Conservation (phyloP, 1,140 invertebrate species). For the Scaptodrosophila lebanonensis region DNA sequence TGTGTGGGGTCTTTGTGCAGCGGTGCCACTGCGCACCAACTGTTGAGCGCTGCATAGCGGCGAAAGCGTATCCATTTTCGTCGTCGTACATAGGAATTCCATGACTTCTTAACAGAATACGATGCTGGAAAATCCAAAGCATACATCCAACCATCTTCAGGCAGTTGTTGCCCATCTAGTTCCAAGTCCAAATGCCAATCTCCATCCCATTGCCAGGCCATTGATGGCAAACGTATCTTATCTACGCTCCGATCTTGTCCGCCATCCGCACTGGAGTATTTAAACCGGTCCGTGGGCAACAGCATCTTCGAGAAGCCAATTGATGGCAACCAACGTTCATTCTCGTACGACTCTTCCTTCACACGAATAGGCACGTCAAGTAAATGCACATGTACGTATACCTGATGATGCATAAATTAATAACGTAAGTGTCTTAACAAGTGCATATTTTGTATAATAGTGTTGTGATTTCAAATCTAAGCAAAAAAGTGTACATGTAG, state of each 20-base stretch:
- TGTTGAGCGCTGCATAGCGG: slow-evolving; percentile 91
- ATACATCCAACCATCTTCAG: slow-evolving; percentile 96
- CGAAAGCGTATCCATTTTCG: slow-evolving; percentile 91
- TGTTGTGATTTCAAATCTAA: too few relatives aligned
- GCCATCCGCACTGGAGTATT: slow-evolving; percentile 91
- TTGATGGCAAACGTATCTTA: slow-evolving; percentile 89
- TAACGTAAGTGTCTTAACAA: too few relatives aligned
- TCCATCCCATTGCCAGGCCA: slow-evolving; percentile 96
- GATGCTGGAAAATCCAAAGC: slow-evolving; percentile 93
- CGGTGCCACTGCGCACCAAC: slow-evolving; percentile 93
- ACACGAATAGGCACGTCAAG: slow-evolving; percentile 93
- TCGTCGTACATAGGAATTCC: slow-evolving; percentile 93
- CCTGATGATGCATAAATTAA: too few relatives aligned
- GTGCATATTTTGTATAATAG: too few relatives aligned
- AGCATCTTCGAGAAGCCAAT: slow-evolving; percentile 90
- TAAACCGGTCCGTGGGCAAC: slow-evolving; percentile 90
- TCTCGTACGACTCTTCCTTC: slow-evolving; percentile 93
- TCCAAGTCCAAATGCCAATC: slow-evolving; percentile 94
- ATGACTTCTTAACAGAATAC: slow-evolving; percentile 89
- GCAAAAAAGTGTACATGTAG: too few relatives aligned
- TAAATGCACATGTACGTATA: slow-evolving; percentile 92
- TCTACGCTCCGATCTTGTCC: slow-evolving; percentile 86
- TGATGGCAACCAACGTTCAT: slow-evolving; percentile 94
- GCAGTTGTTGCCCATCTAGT: slow-evolving; percentile 90
- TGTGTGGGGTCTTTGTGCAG: slow-evolving; percentile 91